Percentiles rank a stretch among this genome's conserved stretches.
These are phyloP conservation scores for Cyclura pinguis DNA, from an alignment of 2,797 vertebrate genomes.

Conservation along the genomic window DNA sequence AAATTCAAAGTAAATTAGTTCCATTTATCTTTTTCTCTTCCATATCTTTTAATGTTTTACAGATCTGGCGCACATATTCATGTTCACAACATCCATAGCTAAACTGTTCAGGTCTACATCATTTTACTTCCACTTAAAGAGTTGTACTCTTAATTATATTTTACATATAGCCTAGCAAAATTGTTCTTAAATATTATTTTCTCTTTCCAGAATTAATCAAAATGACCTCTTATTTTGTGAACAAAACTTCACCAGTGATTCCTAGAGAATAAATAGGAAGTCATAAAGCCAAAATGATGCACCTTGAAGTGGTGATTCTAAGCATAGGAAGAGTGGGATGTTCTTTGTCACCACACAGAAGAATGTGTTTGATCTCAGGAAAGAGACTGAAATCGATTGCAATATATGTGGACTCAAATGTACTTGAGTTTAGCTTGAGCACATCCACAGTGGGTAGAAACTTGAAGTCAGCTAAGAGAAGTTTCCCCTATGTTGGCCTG, in stretches of 20 bases:
- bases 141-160: constrained; percentile 57
- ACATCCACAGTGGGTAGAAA: neutral
- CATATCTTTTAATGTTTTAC: constrained; percentile 55
- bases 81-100: constrained; percentile 24
- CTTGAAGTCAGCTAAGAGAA: neutral
- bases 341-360: neutral
- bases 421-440: neutral
- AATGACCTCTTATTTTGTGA: constrained; percentile 44
- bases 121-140: constrained; percentile 51
- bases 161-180: constrained; percentile 19
- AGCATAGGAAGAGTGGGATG: neutral
- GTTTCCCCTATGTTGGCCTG: too few relatives aligned
- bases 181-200: constrained; percentile 50
- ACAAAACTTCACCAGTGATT: constrained; percentile 38
- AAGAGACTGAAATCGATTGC: neutral
- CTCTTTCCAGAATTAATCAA: constrained; percentile 54
- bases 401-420: neutral
- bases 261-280: neutral
- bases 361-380: neutral
- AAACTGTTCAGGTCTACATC: constrained; percentile 60
- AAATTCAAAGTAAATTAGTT: constrained; percentile 77
- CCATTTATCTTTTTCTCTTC: constrained; percentile 67
- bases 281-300: neutral
- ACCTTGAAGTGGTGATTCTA: neutral
- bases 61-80: constrained; percentile 65